Conservation (phyloP, 2,113 vertebrate species). For the Gulo gulo region DNA sequence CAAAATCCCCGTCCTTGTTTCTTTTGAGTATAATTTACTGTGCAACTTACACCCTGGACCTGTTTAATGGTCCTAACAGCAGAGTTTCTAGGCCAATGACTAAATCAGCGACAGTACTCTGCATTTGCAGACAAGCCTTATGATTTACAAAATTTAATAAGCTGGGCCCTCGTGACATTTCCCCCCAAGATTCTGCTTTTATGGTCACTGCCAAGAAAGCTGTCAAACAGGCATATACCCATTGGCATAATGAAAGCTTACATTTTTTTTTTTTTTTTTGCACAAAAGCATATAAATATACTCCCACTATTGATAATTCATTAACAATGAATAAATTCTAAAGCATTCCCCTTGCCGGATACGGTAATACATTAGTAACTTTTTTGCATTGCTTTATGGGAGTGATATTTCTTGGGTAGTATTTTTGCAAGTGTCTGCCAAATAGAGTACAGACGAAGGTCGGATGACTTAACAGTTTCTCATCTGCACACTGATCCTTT, state of each 20-base stretch:
- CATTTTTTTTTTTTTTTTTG: not conserved
- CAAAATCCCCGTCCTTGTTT: constrained; percentile 42
- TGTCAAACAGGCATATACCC: constrained; percentile 68
- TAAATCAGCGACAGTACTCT: constrained; percentile 73
- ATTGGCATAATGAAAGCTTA: constrained; percentile 61
- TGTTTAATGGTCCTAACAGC: constrained; percentile 78
- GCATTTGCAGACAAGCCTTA: constrained; percentile 74
- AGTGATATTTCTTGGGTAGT: constrained; percentile 72
- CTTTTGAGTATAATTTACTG: constrained; percentile 77
- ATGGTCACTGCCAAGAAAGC: constrained; percentile 53
- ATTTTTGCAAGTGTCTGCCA: constrained; percentile 26
- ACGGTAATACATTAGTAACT: constrained; percentile 48
- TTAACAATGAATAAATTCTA: constrained; percentile 75
- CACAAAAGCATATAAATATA: constrained; percentile 53
- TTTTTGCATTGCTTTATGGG: constrained; percentile 44
- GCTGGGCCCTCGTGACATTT: constrained; percentile 39
- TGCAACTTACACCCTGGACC: constrained; percentile 76
- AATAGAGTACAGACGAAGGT: constrained; percentile 21
- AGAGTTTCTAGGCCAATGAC: constrained; percentile 78
- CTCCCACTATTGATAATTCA: constrained; percentile 71
- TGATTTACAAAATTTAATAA: constrained; percentile 83
- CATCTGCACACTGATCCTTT: constrained; percentile 31
- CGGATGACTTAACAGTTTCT: constrained; percentile 36
- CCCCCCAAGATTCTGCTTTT: constrained; percentile 66
- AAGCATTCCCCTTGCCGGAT: constrained; percentile 3